Conservation (phyloP, 2,888 invertebrate genomes). For the Perdita meconis region DNA sequence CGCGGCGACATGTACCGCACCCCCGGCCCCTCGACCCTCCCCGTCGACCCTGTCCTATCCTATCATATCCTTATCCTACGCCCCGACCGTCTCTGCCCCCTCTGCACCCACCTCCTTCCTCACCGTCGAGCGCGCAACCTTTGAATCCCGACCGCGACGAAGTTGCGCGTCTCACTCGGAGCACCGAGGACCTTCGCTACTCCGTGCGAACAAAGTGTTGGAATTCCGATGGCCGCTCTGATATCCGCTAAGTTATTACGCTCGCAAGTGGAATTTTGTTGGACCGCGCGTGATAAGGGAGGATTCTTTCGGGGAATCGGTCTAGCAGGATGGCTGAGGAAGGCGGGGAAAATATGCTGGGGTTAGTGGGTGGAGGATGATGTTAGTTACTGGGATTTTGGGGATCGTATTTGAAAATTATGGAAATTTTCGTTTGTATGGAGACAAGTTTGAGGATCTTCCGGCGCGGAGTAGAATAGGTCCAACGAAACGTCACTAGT, state of each 20-base stretch:
- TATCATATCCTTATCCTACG: slow-evolving; percentile 73
- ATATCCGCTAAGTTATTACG: slow-evolving; percentile 1
- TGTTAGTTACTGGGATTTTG: too few species aligned
- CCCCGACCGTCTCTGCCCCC: slow-evolving; percentile 17
- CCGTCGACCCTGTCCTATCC: slow-evolving; percentile 69
- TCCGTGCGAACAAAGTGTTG: slow-evolving; percentile 11
- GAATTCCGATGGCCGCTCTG: slow-evolving; percentile 7
- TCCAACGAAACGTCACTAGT: too few species aligned
- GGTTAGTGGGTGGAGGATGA: too few species aligned
- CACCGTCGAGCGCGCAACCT: too few species aligned
- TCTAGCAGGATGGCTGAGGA: neutral
- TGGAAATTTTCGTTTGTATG: neutral
- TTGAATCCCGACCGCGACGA: slow-evolving; percentile 36
- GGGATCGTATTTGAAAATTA: too few species aligned
- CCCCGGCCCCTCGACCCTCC: slow-evolving; percentile 35
- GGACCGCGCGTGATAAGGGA: neutral
- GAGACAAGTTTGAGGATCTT: neutral
- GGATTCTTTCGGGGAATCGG: neutral
- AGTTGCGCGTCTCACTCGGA: slow-evolving; percentile 33
- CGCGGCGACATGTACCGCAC: slow-evolving; percentile 75
- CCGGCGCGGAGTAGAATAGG: slow-evolving; percentile 6
- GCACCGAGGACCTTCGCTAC: slow-evolving; percentile 24
- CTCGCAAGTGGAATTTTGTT: neutral
- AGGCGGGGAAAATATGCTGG: neutral
- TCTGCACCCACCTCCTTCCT: too few species aligned